Percentiles rank a stretch among this genome's conserved stretches.
Conservation (phyloP, 2,797 vertebrate species). For the Phoebastria nigripes region DNA sequence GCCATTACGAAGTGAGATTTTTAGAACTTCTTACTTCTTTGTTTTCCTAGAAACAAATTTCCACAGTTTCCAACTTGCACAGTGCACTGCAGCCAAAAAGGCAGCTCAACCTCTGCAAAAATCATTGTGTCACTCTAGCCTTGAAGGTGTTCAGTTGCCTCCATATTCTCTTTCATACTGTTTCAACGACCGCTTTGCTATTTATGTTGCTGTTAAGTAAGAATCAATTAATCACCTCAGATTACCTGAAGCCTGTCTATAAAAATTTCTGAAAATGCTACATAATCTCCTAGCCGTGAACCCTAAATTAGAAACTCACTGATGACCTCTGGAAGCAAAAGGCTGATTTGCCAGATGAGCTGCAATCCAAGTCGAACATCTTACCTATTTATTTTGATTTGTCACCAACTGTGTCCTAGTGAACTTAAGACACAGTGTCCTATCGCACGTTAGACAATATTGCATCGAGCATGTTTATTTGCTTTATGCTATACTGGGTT, state of each 20-base stretch:
- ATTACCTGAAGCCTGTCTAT: neutral
- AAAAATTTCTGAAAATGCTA: neutral
- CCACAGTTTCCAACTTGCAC: neutral
- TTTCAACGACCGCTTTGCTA: neutral
- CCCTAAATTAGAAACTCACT: neutral
- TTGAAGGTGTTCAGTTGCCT: neutral
- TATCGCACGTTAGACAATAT: neutral
- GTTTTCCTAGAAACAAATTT: neutral
- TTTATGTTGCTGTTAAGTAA: neutral
- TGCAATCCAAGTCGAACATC: neutral
- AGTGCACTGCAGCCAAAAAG: neutral
- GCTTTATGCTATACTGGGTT: neutral
- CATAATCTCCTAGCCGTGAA: neutral
- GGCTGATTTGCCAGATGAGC: neutral
- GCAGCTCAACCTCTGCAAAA: neutral
- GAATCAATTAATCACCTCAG: neutral
- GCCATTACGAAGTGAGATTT: neutral
- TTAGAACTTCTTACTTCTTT: neutral
- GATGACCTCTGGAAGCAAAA: neutral
- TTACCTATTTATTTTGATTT: neutral
- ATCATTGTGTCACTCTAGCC: neutral
- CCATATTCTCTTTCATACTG: neutral
- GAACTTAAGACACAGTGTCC: neutral
- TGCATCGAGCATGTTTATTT: neutral
- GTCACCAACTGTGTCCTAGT: rapidly evolving